Conservation (phyloP, 2,888 invertebrate species). For the Nasonia oneida region DNA sequence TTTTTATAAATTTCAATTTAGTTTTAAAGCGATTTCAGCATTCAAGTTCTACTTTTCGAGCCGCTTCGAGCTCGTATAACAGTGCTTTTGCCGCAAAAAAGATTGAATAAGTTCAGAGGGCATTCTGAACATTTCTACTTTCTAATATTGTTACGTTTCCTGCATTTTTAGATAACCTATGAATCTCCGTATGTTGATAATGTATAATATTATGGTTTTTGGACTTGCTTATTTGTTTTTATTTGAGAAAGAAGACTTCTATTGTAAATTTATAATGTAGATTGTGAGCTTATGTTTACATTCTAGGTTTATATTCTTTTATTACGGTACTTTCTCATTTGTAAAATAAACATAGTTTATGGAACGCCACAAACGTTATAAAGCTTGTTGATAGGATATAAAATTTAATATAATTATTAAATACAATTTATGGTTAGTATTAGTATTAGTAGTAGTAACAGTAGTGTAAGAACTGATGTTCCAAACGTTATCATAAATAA, state of each 20-base stretch:
- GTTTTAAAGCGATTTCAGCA: not conserved
- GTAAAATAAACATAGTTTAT: constrained; percentile 2
- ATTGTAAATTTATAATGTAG: not conserved
- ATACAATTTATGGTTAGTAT: not conserved
- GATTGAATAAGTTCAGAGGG: no score
- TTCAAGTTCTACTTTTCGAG: not conserved
- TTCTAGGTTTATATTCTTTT: not conserved
- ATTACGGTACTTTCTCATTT: constrained; percentile 3
- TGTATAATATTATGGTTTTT: not conserved
- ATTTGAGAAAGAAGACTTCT: no score
- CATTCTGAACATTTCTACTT: not conserved
- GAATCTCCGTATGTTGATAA: not conserved
- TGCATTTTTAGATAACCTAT: not conserved
- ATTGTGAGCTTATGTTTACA: not conserved
- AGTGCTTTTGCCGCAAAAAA: not conserved
- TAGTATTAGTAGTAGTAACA: no score
- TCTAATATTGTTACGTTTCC: not conserved
- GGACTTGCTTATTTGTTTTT: not conserved
- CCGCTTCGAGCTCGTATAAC: not conserved
- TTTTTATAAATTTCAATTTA: not conserved
- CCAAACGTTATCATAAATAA: not conserved
- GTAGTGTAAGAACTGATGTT: not conserved
- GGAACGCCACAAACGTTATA: not conserved
- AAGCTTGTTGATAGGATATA: not conserved
- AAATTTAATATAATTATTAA: not conserved